A percentile compares a stretch with the other conserved stretches of the same genome.
phyloP scores from a whole-genome alignment of 2,797 vertebrate genomes.

The Chromobotia macracanthus region DNA sequence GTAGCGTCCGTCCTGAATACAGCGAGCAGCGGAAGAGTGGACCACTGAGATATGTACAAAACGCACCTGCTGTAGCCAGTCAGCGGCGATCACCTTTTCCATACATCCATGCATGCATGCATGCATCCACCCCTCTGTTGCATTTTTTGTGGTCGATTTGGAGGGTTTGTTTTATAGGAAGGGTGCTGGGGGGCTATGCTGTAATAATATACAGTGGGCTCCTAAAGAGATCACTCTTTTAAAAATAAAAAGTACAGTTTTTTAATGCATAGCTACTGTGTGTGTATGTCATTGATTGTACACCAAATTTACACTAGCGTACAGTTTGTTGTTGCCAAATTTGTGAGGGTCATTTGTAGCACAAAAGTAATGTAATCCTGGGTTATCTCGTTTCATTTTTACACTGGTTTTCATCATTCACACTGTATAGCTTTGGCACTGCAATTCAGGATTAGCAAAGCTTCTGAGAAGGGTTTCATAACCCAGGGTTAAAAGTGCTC shows the following conservation, averaged over 20 bases:
- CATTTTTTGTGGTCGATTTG: not conserved
- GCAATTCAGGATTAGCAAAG: not conserved
- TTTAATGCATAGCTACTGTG: too few relatives aligned
- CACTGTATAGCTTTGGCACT: too few relatives aligned
- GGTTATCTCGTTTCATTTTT: too few relatives aligned
- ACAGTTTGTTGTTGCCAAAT: too few relatives aligned
- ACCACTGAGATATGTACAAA: constrained; percentile 6
- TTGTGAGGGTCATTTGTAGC: too few relatives aligned
- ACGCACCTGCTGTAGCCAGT: constrained; percentile 36
- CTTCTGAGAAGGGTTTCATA: not conserved
- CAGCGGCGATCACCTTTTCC: not conserved
- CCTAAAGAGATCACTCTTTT: not conserved
- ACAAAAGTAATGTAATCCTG: too few relatives aligned
- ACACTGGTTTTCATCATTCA: too few relatives aligned
- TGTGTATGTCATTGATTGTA: too few relatives aligned
- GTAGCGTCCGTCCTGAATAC: constrained; percentile 37
- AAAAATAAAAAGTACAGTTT: not conserved
- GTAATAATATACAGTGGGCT: not conserved
- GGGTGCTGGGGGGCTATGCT: not conserved
- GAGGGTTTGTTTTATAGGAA: not conserved
- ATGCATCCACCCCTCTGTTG: not conserved
- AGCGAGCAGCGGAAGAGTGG: constrained; percentile 5
- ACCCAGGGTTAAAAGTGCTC: not conserved
- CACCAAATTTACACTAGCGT: too few relatives aligned
- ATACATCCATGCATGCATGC: constrained; percentile 4